A percentile compares a stretch with the other conserved stretches of the same genome.
These are phyloP conservation scores for Eleginops maclovinus DNA, from an alignment of 2,113 vertebrate species.

Conservation along the genomic window DNA sequence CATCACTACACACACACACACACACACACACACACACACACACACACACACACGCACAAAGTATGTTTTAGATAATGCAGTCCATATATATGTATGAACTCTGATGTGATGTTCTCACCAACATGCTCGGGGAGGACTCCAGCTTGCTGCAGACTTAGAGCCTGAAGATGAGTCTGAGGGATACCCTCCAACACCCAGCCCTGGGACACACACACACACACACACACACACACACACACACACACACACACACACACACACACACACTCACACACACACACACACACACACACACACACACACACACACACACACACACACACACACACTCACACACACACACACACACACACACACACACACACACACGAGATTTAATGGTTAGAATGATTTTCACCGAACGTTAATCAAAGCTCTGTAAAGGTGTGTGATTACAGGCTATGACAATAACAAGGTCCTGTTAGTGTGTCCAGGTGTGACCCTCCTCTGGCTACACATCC, in stretches of 20 bases:
- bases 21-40: constrained; percentile 28
- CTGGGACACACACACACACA: constrained; percentile 73
- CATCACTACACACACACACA: constrained; percentile 82
- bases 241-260: constrained; percentile 18
- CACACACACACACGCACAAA: constrained; percentile 2
- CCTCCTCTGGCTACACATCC: background rate
- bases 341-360: too few relatives aligned
- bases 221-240: constrained; percentile 26
- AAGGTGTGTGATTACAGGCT: too few relatives aligned
- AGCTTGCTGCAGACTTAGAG: constrained; percentile 85
- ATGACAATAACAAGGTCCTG: too few relatives aligned
- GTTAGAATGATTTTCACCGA: too few relatives aligned
- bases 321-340: too few relatives aligned
- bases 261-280: background rate
- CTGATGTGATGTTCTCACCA: constrained; percentile 73
- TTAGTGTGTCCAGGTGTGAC: too few relatives aligned
- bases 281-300: too few relatives aligned
- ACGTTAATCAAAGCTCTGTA: too few relatives aligned
- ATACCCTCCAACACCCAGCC: constrained; percentile 94
- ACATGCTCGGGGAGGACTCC: constrained; percentile 89
- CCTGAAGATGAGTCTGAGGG: constrained; percentile 88
- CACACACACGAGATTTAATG: too few relatives aligned
- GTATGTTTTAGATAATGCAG: too few relatives aligned
- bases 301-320: too few relatives aligned
- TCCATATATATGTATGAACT: background rate